phyloP scores from a whole-genome alignment of 1,140 invertebrate species.

The Saxidomus purpurata region DNA sequence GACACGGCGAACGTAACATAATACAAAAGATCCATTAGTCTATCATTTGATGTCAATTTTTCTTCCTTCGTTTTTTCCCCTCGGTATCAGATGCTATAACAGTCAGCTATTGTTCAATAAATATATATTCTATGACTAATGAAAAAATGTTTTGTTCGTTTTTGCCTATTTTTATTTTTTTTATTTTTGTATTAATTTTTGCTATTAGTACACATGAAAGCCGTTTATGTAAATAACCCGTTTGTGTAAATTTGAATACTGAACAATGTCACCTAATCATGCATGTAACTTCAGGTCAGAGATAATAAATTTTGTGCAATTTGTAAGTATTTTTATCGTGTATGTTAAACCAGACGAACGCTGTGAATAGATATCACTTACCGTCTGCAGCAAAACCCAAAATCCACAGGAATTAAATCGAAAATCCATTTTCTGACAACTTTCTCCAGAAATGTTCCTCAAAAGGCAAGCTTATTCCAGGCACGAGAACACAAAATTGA shows the following conservation, averaged over 20 bases:
- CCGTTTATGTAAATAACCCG: no score
- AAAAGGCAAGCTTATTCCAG: constrained; percentile 9
- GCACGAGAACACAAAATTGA: constrained; percentile 24
- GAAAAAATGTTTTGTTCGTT: background rate
- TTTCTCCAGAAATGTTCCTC: background rate
- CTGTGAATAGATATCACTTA: background rate
- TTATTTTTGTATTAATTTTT: background rate
- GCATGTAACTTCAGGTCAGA: background rate
- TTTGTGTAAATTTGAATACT: no score
- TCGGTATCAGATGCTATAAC: background rate
- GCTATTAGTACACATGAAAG: no score
- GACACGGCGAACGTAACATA: background rate
- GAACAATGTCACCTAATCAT: background rate
- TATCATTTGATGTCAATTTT: background rate
- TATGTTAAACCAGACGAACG: no score
- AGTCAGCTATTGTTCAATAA: background rate
- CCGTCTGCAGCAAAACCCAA: constrained; percentile 23
- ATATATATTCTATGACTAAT: background rate
- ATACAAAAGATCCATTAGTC: background rate
- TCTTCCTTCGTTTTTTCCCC: background rate
- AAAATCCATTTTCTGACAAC: constrained; percentile 6
- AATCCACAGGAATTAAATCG: constrained; percentile 30
- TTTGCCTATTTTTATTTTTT: background rate
- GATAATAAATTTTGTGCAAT: background rate
- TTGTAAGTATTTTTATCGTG: no score